Evolutionary conservation across 1,140 invertebrate genomes (phyloP).

Genomic region (Solen grandis): DNA sequence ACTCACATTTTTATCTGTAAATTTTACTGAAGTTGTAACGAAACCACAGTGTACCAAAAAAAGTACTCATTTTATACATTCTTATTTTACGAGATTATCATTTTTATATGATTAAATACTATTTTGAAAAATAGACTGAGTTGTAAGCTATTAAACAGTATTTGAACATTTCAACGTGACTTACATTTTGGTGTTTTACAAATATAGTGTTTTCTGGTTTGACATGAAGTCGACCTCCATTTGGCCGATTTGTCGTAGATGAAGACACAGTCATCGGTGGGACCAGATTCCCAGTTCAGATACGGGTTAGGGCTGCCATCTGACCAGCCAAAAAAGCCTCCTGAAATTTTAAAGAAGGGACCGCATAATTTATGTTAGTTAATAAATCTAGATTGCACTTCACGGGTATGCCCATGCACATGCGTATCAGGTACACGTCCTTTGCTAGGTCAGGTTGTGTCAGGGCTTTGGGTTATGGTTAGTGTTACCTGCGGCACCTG

Average conservation of each 20-base stretch:
- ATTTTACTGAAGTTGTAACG: not conserved
- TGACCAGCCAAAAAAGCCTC: conserved; percentile 28
- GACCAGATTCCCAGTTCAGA: conserved; percentile 25
- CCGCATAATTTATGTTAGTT: too few relatives aligned
- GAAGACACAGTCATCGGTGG: conserved; percentile 25
- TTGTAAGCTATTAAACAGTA: not conserved
- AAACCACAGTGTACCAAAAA: too few relatives aligned
- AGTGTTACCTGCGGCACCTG: too few relatives aligned
- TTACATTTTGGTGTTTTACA: conserved; percentile 46
- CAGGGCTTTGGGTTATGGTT: not conserved
- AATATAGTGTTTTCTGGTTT: not conserved
- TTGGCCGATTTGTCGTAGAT: conserved; percentile 5
- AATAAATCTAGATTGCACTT: not conserved
- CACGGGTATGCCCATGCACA: not conserved
- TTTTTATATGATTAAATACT: not conserved
- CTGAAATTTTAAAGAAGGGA: conserved; percentile 2
- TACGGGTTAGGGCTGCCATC: conserved; percentile 2
- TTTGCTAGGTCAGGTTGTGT: not conserved
- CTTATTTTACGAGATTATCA: not conserved
- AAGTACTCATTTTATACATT: too few relatives aligned
- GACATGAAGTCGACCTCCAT: conserved; percentile 10
- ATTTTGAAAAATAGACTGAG: not conserved
- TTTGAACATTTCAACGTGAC: not conserved
- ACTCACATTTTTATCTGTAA: not conserved
- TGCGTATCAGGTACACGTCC: not conserved